Evolutionary conservation across 2,797 vertebrate genomes (phyloP), one percentile per base, ranked within the genome.

Genomic region (Benthosema pterotum): DNA sequence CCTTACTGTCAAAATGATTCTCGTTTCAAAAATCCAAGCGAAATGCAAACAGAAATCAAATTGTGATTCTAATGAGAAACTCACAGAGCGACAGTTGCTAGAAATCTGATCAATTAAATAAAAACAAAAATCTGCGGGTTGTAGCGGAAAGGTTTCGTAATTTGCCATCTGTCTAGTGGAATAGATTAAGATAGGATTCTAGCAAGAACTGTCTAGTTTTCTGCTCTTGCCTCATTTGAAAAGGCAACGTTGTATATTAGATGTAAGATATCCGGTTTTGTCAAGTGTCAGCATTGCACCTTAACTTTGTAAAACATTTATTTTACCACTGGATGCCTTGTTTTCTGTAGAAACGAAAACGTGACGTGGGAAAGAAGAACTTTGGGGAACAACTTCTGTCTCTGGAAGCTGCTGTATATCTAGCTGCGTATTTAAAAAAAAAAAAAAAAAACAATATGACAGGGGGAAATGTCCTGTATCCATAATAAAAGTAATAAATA

Each of bases 321-420:
- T 88, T 85, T n/a, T 89, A 91, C 93, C 92, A 93, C 88, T 86
- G 87, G 90, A 92, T 89, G 93, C 92, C 91, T 93, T 88, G 75
- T 84, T 71, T 87, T 90, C 88, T 92, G 84, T 85, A 83, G 73
- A 74, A 80, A 74, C 81, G 63, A 61, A 61, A 82, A 76, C 75
- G 66, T 66, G 74, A 79, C 69, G 58, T 51, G 19, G 68, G 42
- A 67, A 46, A 13, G 13, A 70, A 67, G 13, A 70, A 67, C 73
- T 61, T 79, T 65, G 74, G 81, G 63, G 63, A 75, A 65, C 43
- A 53, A 87, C 74, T 88, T 79, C 16, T 78, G 87, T 89, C 82
- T 89, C 80, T 49, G 42, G 75, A 62, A 84, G 91, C 90, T 92
- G 91, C 92, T 94, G 86, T 91, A 91, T 78, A 77, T 90, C 88